Conservation (phyloP, 2,888 invertebrate genomes). For the Eupithecia subfuscata region DNA sequence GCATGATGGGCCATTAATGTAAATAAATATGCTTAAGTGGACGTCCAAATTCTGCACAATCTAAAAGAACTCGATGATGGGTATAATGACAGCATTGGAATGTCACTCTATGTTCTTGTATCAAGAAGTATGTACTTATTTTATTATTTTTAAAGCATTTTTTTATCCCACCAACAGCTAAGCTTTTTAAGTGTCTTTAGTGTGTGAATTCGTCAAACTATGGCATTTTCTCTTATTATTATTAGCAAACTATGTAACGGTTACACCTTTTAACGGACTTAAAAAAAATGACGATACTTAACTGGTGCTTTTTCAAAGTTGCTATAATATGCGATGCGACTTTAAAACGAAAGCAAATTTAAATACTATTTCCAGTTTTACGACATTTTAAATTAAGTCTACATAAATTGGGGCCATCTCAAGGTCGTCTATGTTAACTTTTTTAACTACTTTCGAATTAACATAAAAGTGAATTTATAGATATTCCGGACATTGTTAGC, state of each 20-base stretch:
- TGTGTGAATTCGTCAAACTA: too few species aligned
- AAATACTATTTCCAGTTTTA: conserved; percentile 29
- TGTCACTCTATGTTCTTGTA: conserved; percentile 33
- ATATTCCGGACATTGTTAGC: neutral
- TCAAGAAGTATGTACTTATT: conserved; percentile 21
- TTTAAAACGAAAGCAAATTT: neutral
- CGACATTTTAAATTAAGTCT: conserved; percentile 23
- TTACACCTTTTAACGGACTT: neutral
- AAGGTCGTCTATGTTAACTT: conserved; percentile 20
- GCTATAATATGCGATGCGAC: neutral
- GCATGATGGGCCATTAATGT: conserved; percentile 41
- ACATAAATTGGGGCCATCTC: conserved; percentile 13
- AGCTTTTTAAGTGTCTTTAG: neutral
- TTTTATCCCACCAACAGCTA: neutral
- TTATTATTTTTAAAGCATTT: conserved; percentile 2
- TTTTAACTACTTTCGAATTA: conserved; percentile 10
- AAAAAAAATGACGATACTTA: neutral
- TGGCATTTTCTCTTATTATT: neutral
- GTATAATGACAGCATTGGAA: conserved; percentile 30
- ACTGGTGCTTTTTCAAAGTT: neutral
- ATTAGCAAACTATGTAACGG: too few species aligned
- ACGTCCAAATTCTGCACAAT: conserved; percentile 30
- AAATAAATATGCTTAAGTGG: conserved; percentile 44
- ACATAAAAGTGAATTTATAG: neutral
- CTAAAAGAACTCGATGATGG: conserved; percentile 29